These are phyloP conservation scores for Aselliscus stoliczkanus DNA, from an alignment of 2,797 vertebrate genomes.

Conservation along the genomic window DNA sequence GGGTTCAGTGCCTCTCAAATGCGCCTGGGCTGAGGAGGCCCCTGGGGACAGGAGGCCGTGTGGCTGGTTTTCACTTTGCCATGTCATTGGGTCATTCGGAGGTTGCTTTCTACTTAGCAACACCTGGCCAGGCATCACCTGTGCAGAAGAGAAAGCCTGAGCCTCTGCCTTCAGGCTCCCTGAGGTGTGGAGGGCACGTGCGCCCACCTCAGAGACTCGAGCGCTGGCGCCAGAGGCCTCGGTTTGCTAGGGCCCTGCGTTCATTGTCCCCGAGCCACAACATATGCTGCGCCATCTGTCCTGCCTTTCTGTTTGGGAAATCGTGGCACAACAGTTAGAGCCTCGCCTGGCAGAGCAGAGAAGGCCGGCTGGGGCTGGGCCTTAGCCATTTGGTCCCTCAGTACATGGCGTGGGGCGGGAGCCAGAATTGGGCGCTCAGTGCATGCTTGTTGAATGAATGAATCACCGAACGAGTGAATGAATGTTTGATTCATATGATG, in stretches of 20 bases:
- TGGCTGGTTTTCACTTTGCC: background rate
- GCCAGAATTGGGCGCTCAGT: background rate
- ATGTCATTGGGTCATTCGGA: rapidly evolving
- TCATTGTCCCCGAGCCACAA: background rate
- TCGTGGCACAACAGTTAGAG: background rate
- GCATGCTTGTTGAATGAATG: background rate
- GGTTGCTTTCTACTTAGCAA: background rate
- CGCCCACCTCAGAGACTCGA: rapidly evolving
- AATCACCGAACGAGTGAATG: too few relatives aligned
- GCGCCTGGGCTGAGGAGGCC: background rate
- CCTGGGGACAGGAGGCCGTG: rapidly evolving
- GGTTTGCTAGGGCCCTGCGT: background rate
- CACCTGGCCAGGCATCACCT: background rate
- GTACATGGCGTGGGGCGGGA: background rate
- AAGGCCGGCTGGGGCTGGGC: background rate
- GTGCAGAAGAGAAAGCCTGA: background rate
- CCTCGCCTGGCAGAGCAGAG: background rate
- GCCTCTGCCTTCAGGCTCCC: background rate
- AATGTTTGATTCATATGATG: rapidly evolving
- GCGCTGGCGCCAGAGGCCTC: background rate
- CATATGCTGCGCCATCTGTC: background rate
- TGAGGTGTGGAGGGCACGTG: background rate
- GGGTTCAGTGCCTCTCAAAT: background rate
- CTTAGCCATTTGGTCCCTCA: background rate
- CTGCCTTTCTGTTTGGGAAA: constrained; percentile 26